phyloP scores from a whole-genome alignment of 2,797 vertebrate genomes.

The Sebastes vulpes region DNA sequence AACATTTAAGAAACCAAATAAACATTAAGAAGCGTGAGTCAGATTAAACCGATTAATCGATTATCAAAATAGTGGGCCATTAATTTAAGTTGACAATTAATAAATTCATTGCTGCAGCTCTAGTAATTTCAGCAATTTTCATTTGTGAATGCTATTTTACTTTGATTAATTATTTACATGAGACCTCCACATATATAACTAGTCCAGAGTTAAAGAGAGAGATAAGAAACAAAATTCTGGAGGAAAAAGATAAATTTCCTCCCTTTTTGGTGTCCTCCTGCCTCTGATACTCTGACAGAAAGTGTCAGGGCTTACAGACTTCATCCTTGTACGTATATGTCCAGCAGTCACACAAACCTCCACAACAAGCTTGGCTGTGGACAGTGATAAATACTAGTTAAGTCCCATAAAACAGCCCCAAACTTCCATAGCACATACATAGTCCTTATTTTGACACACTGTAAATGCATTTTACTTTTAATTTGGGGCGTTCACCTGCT shows the following conservation, averaged over 20 bases:
- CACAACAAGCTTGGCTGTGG: constrained; percentile 81
- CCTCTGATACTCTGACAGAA: too few relatives aligned
- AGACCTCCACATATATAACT: neutral
- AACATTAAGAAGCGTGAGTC: too few relatives aligned
- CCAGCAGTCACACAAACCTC: constrained; percentile 54
- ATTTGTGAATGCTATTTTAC: neutral
- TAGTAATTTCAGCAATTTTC: neutral
- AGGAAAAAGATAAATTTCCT: neutral
- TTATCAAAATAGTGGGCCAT: fast-evolving
- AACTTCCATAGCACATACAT: neutral
- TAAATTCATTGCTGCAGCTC: fast-evolving
- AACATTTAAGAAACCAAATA: too few relatives aligned
- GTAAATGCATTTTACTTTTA: constrained; percentile 54
- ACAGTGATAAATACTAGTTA: neutral
- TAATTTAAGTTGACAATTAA: too few relatives aligned
- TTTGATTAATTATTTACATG: neutral
- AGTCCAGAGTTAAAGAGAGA: neutral
- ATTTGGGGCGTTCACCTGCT: constrained; percentile 85
- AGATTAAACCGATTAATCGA: too few relatives aligned
- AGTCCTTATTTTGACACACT: constrained; percentile 73
- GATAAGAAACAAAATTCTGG: neutral
- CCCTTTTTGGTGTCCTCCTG: too few relatives aligned
- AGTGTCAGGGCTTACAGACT: neutral
- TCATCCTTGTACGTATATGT: constrained; percentile 75
- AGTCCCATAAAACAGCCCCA: neutral